These are phyloP conservation scores for Polia nebulosa DNA, from an alignment of 2,888 invertebrate genomes.

Conservation along the genomic window DNA sequence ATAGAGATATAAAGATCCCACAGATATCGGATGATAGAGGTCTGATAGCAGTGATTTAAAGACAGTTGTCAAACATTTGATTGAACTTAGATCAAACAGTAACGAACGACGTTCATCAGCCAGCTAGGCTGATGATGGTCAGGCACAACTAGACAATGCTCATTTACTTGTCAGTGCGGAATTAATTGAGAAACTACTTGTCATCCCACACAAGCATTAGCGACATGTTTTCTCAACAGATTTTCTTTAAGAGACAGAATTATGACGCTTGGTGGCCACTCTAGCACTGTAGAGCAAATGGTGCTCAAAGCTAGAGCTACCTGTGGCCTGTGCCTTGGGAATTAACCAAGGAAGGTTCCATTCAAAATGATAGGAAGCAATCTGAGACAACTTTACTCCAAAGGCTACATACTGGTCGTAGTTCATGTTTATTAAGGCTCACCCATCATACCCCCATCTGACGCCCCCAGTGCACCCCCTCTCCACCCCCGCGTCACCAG, in stretches of 20 bases:
- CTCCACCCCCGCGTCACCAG: neutral
- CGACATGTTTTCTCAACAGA: slow-evolving; percentile 18
- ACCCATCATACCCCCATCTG: neutral
- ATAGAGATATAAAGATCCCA: neutral
- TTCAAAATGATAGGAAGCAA: neutral
- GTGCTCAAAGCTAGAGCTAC: neutral
- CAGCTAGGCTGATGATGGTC: neutral
- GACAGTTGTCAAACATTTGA: neutral
- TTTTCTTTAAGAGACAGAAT: slow-evolving; percentile 17
- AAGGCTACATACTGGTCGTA: neutral
- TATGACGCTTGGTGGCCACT: slow-evolving; percentile 4
- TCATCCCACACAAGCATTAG: slow-evolving; percentile 9
- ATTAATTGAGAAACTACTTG: slow-evolving; percentile 19
- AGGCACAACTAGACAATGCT: neutral
- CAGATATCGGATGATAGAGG: neutral
- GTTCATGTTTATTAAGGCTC: neutral
- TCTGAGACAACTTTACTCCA: neutral
- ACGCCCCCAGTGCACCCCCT: neutral
- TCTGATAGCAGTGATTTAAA: neutral
- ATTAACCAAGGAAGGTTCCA: neutral
- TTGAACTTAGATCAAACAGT: neutral
- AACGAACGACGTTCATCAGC: neutral
- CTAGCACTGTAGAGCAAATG: neutral
- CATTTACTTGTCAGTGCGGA: neutral
- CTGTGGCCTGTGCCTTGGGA: neutral